These are phyloP conservation scores for Sorex araneus DNA, from an alignment of 2,113 vertebrate species.

Conservation along the genomic window DNA sequence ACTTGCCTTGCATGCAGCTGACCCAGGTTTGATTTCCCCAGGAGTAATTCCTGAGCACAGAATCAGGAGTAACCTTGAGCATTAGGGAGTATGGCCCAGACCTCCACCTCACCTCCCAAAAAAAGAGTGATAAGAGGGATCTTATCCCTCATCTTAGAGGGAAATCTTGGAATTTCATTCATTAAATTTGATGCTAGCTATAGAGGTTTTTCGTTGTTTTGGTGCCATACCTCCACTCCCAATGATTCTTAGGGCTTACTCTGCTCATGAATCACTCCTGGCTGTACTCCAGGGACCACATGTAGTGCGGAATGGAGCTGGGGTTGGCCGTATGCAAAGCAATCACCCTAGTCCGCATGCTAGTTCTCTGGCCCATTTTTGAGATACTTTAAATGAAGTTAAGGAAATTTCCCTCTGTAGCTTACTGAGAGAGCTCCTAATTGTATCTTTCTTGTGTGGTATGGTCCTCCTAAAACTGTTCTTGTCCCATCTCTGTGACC, in stretches of 20 bases:
- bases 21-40: no score
- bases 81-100: no score
- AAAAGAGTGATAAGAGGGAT: no score
- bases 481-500: slow-evolving; percentile 1
- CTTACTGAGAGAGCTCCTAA: neutral
- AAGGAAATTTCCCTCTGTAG: neutral
- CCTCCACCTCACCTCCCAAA: neutral
- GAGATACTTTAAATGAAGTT: slow-evolving; percentile 19
- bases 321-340: no score
- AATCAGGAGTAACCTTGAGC: no score
- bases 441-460: slow-evolving; percentile 14
- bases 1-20: neutral
- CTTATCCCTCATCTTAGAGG: slow-evolving; percentile 10
- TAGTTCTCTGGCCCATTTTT: neutral
- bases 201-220: neutral
- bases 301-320: no score
- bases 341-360: no score
- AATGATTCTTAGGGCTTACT: no score
- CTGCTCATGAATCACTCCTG: no score
- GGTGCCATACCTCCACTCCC: no score
- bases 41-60: no score
- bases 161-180: neutral
- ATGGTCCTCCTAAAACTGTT: slow-evolving; percentile 60
- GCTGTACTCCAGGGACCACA: no score
- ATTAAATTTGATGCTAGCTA: neutral